Evolutionary conservation across 2,888 invertebrate genomes (phyloP), one percentile per base, ranked within the genome.

Genomic region (Metalampra italica): DNA sequence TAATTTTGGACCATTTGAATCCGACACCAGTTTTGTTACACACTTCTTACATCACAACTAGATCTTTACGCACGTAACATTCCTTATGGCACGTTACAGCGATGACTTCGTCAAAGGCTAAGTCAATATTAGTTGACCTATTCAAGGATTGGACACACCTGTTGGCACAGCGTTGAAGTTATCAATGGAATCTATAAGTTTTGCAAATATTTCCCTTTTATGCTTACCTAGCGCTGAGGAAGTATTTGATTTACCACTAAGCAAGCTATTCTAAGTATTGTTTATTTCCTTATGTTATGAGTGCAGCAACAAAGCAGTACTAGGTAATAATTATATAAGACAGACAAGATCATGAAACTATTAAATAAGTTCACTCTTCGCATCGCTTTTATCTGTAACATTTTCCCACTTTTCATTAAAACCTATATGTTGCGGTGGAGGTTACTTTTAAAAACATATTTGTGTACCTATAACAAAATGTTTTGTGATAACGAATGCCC

Each of bases 381-480:
- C 38, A 45, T 30, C 12, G 49, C 48, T 48, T 34, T 36, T 42
- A 8, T n/a, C 9, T 43, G 5, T 43, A 43, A 43, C 43, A 43
- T 43, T 43, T 43, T 12, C 41, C 41, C 9, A 36, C n/a, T 42
- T 29, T 4, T 42, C 41, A 42, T n/a, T 42, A 29, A 13, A 14
- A 39, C 39, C 29, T 42, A 9, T 43, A 15, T 43, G 22, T 36
- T 11, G 29, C 34, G 51, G 51, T 51, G 47, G 47, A 42, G 51
- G 51, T 47, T 41, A 36, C 36, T 43, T 39, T 32, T 15, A 38
- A 11, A 11, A 11, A 34, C 34, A 22, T 40, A 34, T 34, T 13
- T 42, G 49, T 49, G 45, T 22, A n/a, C n/a, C n/a, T n/a, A 32
- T 50, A 46, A 46, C 32, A 43, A 29, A 40, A 22, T 38, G 34